Evolutionary conservation across 2,113 vertebrate species (phyloP).

Genomic region (Zosterops borbonicus): DNA sequence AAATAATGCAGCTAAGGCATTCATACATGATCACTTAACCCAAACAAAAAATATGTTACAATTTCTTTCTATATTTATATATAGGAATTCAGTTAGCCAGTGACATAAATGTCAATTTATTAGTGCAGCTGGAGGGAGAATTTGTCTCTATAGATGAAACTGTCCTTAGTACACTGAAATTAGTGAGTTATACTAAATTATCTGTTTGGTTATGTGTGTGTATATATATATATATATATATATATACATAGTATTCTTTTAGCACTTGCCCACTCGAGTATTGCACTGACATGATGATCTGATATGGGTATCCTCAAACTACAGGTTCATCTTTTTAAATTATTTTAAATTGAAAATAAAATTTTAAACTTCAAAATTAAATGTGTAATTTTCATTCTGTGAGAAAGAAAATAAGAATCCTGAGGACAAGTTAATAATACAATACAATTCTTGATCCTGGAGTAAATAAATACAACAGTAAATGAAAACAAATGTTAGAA

Average conservation of each 20-base stretch:
- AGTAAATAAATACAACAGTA: conserved; percentile 20
- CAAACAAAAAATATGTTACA: not conserved
- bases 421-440: not conserved
- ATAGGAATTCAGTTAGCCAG: not conserved
- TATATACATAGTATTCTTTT: not conserved
- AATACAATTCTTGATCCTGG: not conserved
- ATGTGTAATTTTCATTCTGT: not conserved
- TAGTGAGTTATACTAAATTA: not conserved
- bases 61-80: not conserved
- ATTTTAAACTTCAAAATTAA: not conserved
- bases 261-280: not conserved
- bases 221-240: not conserved
- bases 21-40: not conserved
- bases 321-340: not conserved
- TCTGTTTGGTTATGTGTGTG: not conserved
- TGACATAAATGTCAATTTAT: not conserved
- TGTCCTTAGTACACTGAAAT: not conserved
- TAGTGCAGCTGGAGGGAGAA: not conserved
- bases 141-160: not conserved
- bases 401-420: not conserved
- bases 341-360: not conserved
- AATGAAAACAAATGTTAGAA: conserved; percentile 23
- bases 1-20: not conserved
- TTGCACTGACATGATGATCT: not conserved
- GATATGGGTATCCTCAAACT: not conserved